Percentiles rank a stretch among this genome's conserved stretches.
These are phyloP conservation scores for Camponotus vicinus DNA, from an alignment of 1,140 invertebrate species.

Conservation along the genomic window DNA sequence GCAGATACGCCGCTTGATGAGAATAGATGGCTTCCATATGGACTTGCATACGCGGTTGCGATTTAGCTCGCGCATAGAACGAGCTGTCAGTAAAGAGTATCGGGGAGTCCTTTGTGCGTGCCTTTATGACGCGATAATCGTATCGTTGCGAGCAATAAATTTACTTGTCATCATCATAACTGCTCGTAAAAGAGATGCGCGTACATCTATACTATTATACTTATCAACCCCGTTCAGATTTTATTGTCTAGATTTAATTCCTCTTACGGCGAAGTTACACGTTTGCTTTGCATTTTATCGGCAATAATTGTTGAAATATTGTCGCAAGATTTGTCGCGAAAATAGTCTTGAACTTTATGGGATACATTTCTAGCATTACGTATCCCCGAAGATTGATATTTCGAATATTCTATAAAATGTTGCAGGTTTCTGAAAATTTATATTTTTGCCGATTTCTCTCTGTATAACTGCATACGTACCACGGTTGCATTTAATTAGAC, in stretches of 20 bases:
- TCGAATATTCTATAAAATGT: no score
- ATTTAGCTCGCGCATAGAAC: conserved; percentile 50
- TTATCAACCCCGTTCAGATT: conserved; percentile 24
- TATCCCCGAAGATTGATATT: neutral
- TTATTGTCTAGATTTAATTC: conserved; percentile 40
- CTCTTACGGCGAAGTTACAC: neutral
- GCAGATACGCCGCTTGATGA: conserved; percentile 56
- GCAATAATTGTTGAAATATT: neutral
- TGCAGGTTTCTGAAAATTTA: neutral
- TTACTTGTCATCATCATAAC: conserved; percentile 51
- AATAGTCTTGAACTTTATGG: neutral
- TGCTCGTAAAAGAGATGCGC: conserved; percentile 37
- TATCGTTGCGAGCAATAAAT: conserved; percentile 51
- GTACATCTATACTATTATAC: neutral
- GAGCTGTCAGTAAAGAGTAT: conserved; percentile 45
- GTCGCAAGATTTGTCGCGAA: neutral
- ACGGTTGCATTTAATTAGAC: neutral
- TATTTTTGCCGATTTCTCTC: no score
- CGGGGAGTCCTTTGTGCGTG: conserved; percentile 39
- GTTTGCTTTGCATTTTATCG: conserved; percentile 14
- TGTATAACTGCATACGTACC: no score
- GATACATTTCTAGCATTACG: neutral
- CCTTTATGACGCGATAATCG: conserved; percentile 60
- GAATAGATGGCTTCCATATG: conserved; percentile 55
- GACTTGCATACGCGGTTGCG: conserved; percentile 46